Base-by-base conservation (phyloP, 2,113 vertebrate genomes). In the Rattus rattus region DNA sequence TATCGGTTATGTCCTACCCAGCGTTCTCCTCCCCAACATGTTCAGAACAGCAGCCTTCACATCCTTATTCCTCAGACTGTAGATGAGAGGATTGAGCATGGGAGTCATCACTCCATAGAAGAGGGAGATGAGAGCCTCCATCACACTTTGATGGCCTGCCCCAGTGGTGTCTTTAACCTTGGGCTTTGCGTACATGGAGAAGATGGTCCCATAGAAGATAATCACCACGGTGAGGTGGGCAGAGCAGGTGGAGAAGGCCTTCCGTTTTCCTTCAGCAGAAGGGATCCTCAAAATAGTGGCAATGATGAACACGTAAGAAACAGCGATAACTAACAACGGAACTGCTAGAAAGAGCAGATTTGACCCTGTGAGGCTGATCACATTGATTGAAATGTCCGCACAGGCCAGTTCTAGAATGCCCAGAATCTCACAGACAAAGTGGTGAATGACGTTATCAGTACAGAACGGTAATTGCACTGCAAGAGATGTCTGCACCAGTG, bases 361-460 rank as follows among this genome's bases (percentile, higher is more conserved):
- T 49, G 94, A 97, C 13, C 59, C 97, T 77, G 81, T 43, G 92
- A 98, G 97, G 43, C 96, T 96, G 59, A 97, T 92, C 17, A 97
- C 81, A 67, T 98, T 97, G 91, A 94, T 56, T 61, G 94, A 96
- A 96, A 97, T 97, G 61, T 97, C 97, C 86, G 85, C 70, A 95
- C 96, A 97, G 52, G 96, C 80, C 52, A 98, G 63, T 95, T 98
- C 97, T 73, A 98, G 61, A 56, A 98, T 54, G 83, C 97, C 96
- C 33, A 97, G 69, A 79, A 97, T 96, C 92, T 98, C 98, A 96
- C 98, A 97, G 49, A 88, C 90, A 84, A 97, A 97, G 91, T 98
- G 97, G 2, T 94, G 92, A 94, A 98, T 92, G 52, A 97, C 77
- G 49, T 97, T 97, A 61, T 96, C 81, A 88, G 80, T 3, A 39